These are phyloP conservation scores for Trichomycterus rosablanca DNA, from an alignment of 2,113 vertebrate species.

Conservation along the genomic window DNA sequence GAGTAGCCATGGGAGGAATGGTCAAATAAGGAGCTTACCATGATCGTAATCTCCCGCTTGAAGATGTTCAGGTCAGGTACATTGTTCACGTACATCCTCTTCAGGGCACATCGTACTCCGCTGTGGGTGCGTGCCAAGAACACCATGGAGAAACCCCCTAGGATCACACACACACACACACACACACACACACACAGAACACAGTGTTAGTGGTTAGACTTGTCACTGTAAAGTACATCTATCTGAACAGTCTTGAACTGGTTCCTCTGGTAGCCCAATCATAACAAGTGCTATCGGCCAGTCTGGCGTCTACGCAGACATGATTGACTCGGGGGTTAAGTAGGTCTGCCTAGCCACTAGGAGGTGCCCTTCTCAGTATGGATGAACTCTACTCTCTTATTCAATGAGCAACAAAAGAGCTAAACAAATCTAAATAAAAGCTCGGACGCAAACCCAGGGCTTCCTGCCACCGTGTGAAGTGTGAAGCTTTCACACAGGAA, in stretches of 20 bases:
- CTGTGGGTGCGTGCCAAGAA: slow-evolving; percentile 87
- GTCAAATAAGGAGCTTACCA: too few relatives aligned
- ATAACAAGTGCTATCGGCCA: too few relatives aligned
- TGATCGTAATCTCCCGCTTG: slow-evolving; percentile 95
- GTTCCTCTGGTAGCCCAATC: too few relatives aligned
- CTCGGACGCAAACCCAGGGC: neutral
- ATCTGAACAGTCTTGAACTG: too few relatives aligned
- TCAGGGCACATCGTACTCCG: slow-evolving; percentile 85
- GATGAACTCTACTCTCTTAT: too few relatives aligned
- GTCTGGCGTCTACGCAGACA: too few relatives aligned
- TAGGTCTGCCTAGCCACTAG: too few relatives aligned
- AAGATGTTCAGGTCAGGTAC: slow-evolving; percentile 85
- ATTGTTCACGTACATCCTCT: slow-evolving; percentile 95
- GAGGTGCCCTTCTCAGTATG: too few relatives aligned
- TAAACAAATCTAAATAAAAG: neutral
- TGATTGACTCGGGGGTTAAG: too few relatives aligned
- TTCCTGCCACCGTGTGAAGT: slow-evolving; percentile 8
- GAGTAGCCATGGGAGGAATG: too few relatives aligned
- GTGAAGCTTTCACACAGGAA: slow-evolving; percentile 24
- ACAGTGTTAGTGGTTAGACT: neutral
- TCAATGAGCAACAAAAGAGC: neutral
- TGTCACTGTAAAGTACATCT: too few relatives aligned
- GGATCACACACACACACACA: neutral
- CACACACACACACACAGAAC: neutral
- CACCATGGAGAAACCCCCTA: slow-evolving; percentile 95